Percentiles rank a stretch among this genome's conserved stretches.
Conservation (phyloP, 1,140 invertebrate species). For the Tenebrio molitor region DNA sequence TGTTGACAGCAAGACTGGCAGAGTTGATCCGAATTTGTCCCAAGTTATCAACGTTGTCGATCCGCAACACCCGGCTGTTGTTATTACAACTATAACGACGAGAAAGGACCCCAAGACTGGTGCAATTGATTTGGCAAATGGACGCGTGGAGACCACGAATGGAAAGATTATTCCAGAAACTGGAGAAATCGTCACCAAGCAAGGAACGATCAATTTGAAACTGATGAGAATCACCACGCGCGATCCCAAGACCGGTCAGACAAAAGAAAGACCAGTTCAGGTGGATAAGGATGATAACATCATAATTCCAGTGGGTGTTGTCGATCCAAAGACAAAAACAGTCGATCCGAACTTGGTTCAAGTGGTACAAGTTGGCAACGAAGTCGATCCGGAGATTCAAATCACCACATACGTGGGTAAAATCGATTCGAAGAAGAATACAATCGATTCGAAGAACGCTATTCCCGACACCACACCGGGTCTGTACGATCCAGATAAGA, state of each 20-base stretch:
- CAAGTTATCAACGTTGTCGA: slow-evolving; percentile 77
- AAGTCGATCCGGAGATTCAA: slow-evolving; percentile 70
- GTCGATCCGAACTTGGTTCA: slow-evolving; percentile 69
- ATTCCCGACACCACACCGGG: slow-evolving; percentile 74
- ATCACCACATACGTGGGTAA: slow-evolving; percentile 71
- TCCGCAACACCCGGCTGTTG: slow-evolving; percentile 76
- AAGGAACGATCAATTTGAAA: slow-evolving; percentile 76
- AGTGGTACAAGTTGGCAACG: slow-evolving; percentile 70
- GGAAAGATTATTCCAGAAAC: slow-evolving; percentile 75
- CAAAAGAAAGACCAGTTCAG: slow-evolving; percentile 66
- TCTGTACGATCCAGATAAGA: slow-evolving; percentile 75
- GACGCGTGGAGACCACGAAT: slow-evolving; percentile 74
- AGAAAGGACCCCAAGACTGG: slow-evolving; percentile 73
- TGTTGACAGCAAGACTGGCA: slow-evolving; percentile 72
- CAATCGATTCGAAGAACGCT: slow-evolving; percentile 74
- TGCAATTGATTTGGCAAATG: slow-evolving; percentile 71
- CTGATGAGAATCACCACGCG: slow-evolving; percentile 70
- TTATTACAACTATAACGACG: slow-evolving; percentile 75
- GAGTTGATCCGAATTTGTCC: slow-evolving; percentile 72
- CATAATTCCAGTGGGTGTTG: slow-evolving; percentile 69
- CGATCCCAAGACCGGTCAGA: slow-evolving; percentile 75
- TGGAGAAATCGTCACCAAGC: slow-evolving; percentile 76
- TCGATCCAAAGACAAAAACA: slow-evolving; percentile 70
- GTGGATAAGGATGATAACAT: slow-evolving; percentile 68
- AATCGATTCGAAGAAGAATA: slow-evolving; percentile 72